phyloP scores from a whole-genome alignment of 2,888 invertebrate species.

The Catocala sponsa region DNA sequence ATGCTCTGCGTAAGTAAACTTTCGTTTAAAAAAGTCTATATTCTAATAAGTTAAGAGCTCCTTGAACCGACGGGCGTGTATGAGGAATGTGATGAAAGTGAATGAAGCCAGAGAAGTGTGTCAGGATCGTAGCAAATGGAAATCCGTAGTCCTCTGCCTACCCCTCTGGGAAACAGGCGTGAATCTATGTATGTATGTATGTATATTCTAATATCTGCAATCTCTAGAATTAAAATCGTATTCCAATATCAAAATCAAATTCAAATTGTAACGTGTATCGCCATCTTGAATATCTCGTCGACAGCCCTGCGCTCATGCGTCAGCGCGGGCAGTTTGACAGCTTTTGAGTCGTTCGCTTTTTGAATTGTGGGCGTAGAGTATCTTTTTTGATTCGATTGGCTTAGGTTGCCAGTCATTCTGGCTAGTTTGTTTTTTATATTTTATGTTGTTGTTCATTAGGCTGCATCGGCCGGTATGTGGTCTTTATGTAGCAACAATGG shows the following conservation, averaged over 20 bases:
- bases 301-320: slow-evolving; percentile 44
- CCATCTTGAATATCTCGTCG: slow-evolving; percentile 4
- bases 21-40: no score
- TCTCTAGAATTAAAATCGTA: neutral
- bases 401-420: slow-evolving; percentile 65
- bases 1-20: no score
- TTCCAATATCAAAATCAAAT: neutral
- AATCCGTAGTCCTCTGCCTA: no score
- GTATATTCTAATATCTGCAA: no score
- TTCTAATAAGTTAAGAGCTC: no score
- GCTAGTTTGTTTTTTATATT: slow-evolving; percentile 46
- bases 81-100: no score
- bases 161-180: no score
- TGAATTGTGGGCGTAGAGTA: slow-evolving; percentile 77
- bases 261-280: neutral
- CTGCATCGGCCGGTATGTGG: slow-evolving; percentile 35
- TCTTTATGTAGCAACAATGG: slow-evolving; percentile 40
- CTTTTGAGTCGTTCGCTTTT: slow-evolving; percentile 85
- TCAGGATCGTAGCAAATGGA: no score
- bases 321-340: slow-evolving; percentile 81
- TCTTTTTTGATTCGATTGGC: slow-evolving; percentile 74
- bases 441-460: slow-evolving; percentile 49
- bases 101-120: no score
- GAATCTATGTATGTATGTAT: no score
- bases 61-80: no score